These are phyloP conservation scores for Anorthoa munda DNA, from an alignment of 2,888 invertebrate species.

Conservation along the genomic window DNA sequence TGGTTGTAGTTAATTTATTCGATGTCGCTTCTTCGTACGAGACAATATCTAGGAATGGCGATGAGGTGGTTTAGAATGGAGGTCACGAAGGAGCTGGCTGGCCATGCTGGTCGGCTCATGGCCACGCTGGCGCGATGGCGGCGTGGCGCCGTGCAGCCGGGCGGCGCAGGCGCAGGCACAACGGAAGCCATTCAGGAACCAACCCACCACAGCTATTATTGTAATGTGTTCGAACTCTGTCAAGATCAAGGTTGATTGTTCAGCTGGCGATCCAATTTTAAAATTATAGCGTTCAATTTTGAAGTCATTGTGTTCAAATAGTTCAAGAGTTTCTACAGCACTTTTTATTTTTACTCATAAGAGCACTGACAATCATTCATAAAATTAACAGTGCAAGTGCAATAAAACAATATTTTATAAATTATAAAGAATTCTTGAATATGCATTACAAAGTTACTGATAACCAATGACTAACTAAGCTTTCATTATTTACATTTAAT, in stretches of 20 bases:
- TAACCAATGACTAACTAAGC: constrained; percentile 31
- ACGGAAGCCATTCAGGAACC: constrained; percentile 80
- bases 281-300: not conserved
- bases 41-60: constrained; percentile 68
- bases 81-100: constrained; percentile 84
- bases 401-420: constrained; percentile 24
- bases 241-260: constrained; percentile 79
- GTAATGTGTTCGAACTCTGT: constrained; percentile 70
- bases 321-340: not conserved
- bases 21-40: constrained; percentile 43
- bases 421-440: constrained; percentile 24
- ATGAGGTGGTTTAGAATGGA: constrained; percentile 75
- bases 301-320: not conserved
- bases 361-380: not conserved
- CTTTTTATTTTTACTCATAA: not conserved
- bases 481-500: constrained; percentile 10
- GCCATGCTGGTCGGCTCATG: constrained; percentile 80
- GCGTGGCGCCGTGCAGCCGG: constrained; percentile 76
- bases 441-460: constrained; percentile 23
- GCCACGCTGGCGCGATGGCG: constrained; percentile 70
- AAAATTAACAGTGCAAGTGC: constrained; percentile 6
- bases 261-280: constrained; percentile 20
- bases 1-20: constrained; percentile 55
- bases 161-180: constrained; percentile 80
- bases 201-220: constrained; percentile 74